Percentiles rank a stretch among this genome's conserved stretches.
Evolutionary conservation across 92 coral and sea anemone species (phyloP).

Genomic region (Isaurus tuberculatus): DNA sequence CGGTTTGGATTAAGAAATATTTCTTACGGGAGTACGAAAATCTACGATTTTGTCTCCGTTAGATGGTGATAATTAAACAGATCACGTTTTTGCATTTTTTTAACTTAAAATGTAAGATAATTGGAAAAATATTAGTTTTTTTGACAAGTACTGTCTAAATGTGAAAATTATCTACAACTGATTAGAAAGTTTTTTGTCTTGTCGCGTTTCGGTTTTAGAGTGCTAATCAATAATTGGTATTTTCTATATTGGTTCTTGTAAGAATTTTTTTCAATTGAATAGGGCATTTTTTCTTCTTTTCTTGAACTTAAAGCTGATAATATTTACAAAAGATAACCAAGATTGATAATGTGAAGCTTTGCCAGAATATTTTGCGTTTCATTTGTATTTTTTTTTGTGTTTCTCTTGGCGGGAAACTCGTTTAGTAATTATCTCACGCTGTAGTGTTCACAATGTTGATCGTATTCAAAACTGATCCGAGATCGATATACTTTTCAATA

Average conservation of each 20-base stretch:
- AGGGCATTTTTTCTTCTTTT: background rate
- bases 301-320: background rate
- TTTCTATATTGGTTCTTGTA: background rate
- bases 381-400: background rate
- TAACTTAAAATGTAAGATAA: background rate
- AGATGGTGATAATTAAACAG: background rate
- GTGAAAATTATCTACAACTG: background rate
- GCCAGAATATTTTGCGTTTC: background rate
- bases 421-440: background rate
- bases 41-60: background rate
- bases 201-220: background rate
- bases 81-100: background rate
- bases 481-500: background rate
- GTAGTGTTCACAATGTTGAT: background rate
- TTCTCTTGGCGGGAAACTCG: background rate
- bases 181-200: background rate
- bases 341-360: background rate
- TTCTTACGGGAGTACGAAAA: background rate
- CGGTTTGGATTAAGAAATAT: background rate
- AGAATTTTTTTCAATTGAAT: background rate
- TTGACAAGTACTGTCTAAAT: background rate
- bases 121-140: background rate
- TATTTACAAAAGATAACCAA: background rate
- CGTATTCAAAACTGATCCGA: background rate
- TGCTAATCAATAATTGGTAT: background rate